phyloP scores from a whole-genome alignment of 2,888 invertebrate species.

The Loripinus fragilis region DNA sequence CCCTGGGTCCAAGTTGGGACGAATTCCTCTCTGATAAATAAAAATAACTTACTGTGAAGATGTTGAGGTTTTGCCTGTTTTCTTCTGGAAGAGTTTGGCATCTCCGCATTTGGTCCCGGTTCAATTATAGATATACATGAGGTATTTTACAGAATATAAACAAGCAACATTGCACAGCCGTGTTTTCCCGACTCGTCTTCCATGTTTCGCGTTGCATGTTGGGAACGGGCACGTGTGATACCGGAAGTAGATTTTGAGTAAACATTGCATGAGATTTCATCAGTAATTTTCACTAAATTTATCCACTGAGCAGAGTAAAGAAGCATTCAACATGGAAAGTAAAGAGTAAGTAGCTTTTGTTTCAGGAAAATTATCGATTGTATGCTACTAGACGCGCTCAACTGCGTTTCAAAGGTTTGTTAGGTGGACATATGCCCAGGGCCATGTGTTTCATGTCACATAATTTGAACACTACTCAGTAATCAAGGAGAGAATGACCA shows the following conservation, averaged over 20 bases:
- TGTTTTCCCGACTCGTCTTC: slow-evolving; percentile 72
- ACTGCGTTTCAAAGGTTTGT: too few species aligned
- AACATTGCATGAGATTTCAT: slow-evolving; percentile 18
- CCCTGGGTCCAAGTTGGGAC: slow-evolving; percentile 51
- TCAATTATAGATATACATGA: slow-evolving; percentile 63
- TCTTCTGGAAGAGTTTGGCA: slow-evolving; percentile 75
- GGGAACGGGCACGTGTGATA: slow-evolving; percentile 65
- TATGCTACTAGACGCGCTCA: too few species aligned
- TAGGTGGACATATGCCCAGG: too few species aligned
- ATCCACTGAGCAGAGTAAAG: background rate
- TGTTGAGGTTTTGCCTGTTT: slow-evolving; percentile 78
- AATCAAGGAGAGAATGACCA: too few species aligned
- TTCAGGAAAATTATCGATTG: too few species aligned
- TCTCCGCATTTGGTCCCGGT: slow-evolving; percentile 48
- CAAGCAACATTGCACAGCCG: slow-evolving; percentile 68
- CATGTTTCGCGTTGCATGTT: slow-evolving; percentile 74
- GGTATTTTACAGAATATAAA: slow-evolving; percentile 62
- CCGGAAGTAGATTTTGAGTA: slow-evolving; percentile 47
- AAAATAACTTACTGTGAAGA: slow-evolving; percentile 67
- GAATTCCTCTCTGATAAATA: slow-evolving; percentile 20
- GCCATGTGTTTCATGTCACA: too few species aligned
- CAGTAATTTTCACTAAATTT: background rate
- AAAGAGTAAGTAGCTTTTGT: background rate
- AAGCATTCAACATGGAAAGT: background rate
- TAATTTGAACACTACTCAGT: too few species aligned